These are phyloP conservation scores for Galerucella pusilla DNA, from an alignment of 2,888 invertebrate species.

Conservation along the genomic window DNA sequence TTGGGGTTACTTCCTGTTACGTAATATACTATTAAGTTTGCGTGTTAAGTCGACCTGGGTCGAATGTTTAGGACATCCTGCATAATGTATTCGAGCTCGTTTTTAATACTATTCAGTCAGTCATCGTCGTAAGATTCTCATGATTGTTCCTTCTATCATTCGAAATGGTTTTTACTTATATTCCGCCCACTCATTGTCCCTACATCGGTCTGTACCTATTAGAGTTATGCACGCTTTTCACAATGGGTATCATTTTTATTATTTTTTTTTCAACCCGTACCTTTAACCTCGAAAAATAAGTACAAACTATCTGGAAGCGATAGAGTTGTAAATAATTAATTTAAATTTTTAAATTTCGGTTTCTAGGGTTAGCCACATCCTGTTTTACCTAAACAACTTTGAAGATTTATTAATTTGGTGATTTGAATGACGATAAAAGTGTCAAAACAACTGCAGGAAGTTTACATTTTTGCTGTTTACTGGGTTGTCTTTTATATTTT, in stretches of 20 bases:
- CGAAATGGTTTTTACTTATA: neutral
- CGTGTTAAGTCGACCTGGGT: too few species aligned
- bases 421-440: neutral
- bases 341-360: neutral
- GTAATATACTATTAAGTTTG: too few species aligned
- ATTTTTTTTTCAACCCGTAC: neutral
- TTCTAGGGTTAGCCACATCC: neutral
- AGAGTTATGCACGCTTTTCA: neutral
- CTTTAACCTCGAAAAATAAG: neutral
- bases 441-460: neutral
- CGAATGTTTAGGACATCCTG: neutral
- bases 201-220: neutral
- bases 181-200: constrained; percentile 11
- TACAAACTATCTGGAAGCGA: neutral
- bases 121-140: neutral
- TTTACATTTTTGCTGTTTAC: neutral
- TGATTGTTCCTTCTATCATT: constrained; percentile 5
- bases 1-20: too few species aligned
- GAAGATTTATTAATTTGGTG: neutral
- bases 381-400: neutral
- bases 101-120: neutral
- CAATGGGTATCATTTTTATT: neutral
- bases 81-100: neutral
- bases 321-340: neutral
- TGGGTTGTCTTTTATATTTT: neutral